These are phyloP conservation scores for Todiramphus chloris DNA, from an alignment of 2,113 vertebrate species.

Conservation along the genomic window DNA sequence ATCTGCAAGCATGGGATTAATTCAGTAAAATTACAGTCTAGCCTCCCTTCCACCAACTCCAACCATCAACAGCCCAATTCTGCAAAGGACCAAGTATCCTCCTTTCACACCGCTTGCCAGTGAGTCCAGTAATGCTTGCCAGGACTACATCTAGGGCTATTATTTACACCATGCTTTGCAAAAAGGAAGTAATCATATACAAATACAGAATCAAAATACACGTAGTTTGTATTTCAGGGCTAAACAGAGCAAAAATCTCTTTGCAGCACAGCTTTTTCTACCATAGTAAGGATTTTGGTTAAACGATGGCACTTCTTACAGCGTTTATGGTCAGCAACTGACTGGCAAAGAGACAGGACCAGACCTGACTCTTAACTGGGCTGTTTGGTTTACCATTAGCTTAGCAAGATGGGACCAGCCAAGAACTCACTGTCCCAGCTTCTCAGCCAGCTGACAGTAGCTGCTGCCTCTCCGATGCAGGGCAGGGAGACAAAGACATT, in stretches of 20 bases:
- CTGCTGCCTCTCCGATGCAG: neutral
- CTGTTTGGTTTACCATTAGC: neutral
- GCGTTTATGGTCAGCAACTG: neutral
- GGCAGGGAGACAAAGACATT: neutral
- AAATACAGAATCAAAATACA: neutral
- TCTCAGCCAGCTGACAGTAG: neutral
- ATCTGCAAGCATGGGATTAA: neutral
- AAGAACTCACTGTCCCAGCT: neutral
- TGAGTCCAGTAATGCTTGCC: neutral
- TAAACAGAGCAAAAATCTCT: neutral
- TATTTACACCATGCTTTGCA: neutral
- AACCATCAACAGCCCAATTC: neutral
- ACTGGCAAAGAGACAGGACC: neutral
- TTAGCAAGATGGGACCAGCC: neutral
- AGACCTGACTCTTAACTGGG: neutral
- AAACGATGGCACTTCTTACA: neutral
- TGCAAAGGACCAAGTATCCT: neutral
- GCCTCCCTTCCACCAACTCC: neutral
- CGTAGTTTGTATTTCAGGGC: neutral
- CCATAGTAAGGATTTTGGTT: neutral
- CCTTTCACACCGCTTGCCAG: neutral
- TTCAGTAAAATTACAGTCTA: neutral
- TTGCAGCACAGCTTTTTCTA: neutral
- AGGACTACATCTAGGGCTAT: neutral
- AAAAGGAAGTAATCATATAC: neutral